phyloP scores from a whole-genome alignment of 2,888 invertebrate genomes.

The Scelioninae gen. 1 region DNA sequence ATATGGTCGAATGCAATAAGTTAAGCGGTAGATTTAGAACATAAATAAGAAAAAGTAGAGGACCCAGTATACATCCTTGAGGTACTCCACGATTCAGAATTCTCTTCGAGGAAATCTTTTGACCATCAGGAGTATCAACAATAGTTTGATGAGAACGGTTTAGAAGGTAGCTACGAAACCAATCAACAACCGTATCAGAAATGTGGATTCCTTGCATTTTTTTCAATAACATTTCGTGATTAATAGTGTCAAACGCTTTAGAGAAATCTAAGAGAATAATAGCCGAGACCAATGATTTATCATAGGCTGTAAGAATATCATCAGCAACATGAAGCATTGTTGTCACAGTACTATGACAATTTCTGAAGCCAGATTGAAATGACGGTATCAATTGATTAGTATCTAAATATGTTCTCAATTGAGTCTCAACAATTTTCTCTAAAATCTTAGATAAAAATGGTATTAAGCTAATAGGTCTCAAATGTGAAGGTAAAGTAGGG shows the following conservation, averaged over 20 bases:
- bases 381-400: not conserved
- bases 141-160: not conserved
- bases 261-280: not conserved
- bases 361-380: not conserved
- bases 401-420: not conserved
- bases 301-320: not conserved
- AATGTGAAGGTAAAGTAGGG: not conserved
- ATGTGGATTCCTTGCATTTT: not conserved
- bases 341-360: not conserved
- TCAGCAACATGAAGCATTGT: conserved; percentile 1
- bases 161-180: not conserved
- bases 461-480: not conserved
- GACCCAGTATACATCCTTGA: not conserved
- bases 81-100: not conserved
- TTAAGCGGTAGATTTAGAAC: not conserved
- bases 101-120: not conserved
- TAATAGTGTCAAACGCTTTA: not conserved
- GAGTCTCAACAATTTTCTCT: not conserved
- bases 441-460: not conserved
- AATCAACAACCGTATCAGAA: not conserved
- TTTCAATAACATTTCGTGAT: not conserved
- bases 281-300: not conserved
- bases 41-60: not conserved
- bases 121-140: not conserved
- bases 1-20: too few relatives aligned